Evolutionary conservation across 2,113 vertebrate genomes (phyloP).

Genomic region (Chascanopsetta lugubris): DNA sequence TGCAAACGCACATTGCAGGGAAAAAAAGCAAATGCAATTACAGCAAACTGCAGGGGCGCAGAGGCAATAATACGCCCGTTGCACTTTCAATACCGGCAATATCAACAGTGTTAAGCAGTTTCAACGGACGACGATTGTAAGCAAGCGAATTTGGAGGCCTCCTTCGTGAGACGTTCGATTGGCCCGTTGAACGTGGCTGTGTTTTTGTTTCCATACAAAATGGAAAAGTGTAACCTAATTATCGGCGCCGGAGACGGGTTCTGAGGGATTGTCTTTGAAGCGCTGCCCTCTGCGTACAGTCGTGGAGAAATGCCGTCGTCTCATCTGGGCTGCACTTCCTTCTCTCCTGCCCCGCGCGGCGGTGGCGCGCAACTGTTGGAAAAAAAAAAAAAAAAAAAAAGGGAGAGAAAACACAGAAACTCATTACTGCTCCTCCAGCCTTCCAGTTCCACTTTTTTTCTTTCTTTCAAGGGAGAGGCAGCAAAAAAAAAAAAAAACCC

Average conservation of each 20-base stretch:
- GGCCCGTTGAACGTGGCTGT: conserved; percentile 50
- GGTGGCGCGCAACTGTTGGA: conserved; percentile 59
- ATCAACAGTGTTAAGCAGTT: conserved; percentile 54
- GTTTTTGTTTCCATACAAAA: conserved; percentile 51
- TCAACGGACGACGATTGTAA: conserved; percentile 41
- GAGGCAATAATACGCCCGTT: conserved; percentile 43
- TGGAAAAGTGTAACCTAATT: conserved; percentile 55
- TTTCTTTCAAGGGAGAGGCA: conserved; percentile 9
- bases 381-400: conserved; percentile 54
- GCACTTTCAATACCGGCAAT: conserved; percentile 37
- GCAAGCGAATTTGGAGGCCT: conserved; percentile 28
- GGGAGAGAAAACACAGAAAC: conserved; percentile 55
- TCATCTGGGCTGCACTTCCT: conserved; percentile 41
- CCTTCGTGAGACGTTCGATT: conserved; percentile 20
- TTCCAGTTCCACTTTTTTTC: conserved; percentile 45
- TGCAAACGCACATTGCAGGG: conserved; percentile 6
- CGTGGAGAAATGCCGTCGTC: conserved; percentile 49
- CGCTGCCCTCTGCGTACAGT: conserved; percentile 52
- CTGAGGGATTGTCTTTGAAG: conserved; percentile 60
- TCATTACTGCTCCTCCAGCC: conserved; percentile 63
- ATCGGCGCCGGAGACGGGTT: conserved; percentile 40
- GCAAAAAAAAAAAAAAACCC: too few relatives aligned
- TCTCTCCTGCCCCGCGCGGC: conserved; percentile 28
- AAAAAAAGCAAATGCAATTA: conserved; percentile 48
- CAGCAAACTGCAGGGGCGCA: conserved; percentile 32